phyloP scores from a whole-genome alignment of 2,888 invertebrate genomes.

The Drosophila falleni region DNA sequence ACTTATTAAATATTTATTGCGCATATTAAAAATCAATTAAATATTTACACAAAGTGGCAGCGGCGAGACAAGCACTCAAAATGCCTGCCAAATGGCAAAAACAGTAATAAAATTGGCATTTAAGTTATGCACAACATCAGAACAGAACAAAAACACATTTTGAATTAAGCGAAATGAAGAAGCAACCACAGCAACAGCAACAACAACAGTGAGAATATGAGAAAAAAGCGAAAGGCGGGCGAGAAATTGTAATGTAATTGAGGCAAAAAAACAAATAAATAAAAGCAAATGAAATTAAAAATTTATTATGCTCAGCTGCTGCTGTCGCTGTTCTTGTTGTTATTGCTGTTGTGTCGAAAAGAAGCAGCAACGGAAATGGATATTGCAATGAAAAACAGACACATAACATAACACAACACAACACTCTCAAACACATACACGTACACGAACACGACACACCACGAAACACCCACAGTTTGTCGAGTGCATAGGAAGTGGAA shows the following conservation, averaged over 20 bases:
- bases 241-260: slow-evolving; percentile 71
- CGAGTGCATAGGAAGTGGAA: slow-evolving; percentile 19
- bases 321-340: slow-evolving; percentile 12
- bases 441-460: slow-evolving; percentile 14
- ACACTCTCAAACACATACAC: slow-evolving; percentile 21
- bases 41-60: slow-evolving; percentile 67
- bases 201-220: slow-evolving; percentile 1
- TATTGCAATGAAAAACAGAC: slow-evolving; percentile 69
- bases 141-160: slow-evolving; percentile 30
- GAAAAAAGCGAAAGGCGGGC: slow-evolving; percentile 19
- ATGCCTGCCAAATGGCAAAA: slow-evolving; percentile 43
- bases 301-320: slow-evolving; percentile 72
- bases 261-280: slow-evolving; percentile 55
- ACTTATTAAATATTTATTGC: slow-evolving; percentile 70
- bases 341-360: slow-evolving; percentile 36
- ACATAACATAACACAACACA: slow-evolving; percentile 50
- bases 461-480: slow-evolving; percentile 16
- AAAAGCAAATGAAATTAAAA: slow-evolving; percentile 77
- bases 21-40: slow-evolving; percentile 79
- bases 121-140: slow-evolving; percentile 30
- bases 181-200: slow-evolving; percentile 26
- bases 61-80: slow-evolving; percentile 47
- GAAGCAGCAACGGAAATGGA: slow-evolving; percentile 70
- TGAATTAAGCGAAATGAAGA: slow-evolving; percentile 41
- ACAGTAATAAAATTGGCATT: slow-evolving; percentile 28